These are phyloP conservation scores for Holothuria leucospilota DNA, from an alignment of 53 echinoderm and acorn worm species.

Conservation along the genomic window DNA sequence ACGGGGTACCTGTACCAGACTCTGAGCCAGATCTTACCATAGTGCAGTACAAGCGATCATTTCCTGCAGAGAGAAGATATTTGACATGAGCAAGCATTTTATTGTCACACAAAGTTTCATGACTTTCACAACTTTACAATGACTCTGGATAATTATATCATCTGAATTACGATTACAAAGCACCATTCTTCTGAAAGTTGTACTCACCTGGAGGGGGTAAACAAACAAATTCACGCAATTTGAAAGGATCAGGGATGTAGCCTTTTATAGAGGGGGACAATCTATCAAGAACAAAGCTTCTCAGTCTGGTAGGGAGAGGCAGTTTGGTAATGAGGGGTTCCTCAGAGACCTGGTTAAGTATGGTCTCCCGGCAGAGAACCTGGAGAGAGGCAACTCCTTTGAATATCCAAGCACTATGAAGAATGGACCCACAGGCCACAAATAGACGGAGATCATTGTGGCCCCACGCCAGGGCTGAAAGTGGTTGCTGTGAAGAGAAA, in stretches of 20 bases:
- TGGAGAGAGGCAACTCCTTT: constrained; percentile 96
- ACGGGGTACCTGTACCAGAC: constrained; percentile 87
- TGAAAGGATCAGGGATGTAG: constrained; percentile 95
- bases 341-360: constrained; percentile 74
- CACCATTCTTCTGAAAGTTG: not conserved
- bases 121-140: too few relatives aligned
- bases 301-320: constrained; percentile 83
- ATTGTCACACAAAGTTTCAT: too few relatives aligned
- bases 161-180: too few relatives aligned
- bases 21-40: constrained; percentile 97
- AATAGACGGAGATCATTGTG: constrained; percentile 98
- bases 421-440: constrained; percentile 92
- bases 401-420: constrained; percentile 96
- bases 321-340: constrained; percentile 79
- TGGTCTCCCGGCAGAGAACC: constrained; percentile 94
- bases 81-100: not conserved
- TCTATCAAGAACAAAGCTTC: constrained; percentile 80
- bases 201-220: constrained; percentile 87
- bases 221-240: constrained; percentile 93
- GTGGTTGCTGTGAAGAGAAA: constrained; percentile 72
- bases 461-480: constrained; percentile 95
- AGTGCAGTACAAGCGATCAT: constrained; percentile 96
- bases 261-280: constrained; percentile 86
- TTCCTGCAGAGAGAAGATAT: constrained; percentile 60
- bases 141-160: too few relatives aligned